phyloP scores from a whole-genome alignment of 1,140 invertebrate species.

The Drosophila parabipectinata region DNA sequence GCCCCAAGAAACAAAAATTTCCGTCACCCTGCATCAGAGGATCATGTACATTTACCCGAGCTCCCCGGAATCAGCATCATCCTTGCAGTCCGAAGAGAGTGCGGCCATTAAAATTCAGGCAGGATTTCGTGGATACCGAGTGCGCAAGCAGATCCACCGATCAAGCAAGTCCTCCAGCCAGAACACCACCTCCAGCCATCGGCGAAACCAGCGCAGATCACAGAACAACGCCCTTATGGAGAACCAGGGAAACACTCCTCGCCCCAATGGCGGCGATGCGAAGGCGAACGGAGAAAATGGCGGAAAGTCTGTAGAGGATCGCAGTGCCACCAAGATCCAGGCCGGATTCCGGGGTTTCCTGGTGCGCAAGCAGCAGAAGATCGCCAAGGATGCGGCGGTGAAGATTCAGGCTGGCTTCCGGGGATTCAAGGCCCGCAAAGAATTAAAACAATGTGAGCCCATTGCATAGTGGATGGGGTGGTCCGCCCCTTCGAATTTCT shows the following conservation, averaged over 20 bases:
- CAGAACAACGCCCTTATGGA: constrained; percentile 47
- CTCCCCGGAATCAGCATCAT: constrained; percentile 72
- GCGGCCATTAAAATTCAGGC: constrained; percentile 91
- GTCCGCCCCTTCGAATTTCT: constrained; percentile 23
- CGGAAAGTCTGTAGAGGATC: constrained; percentile 84
- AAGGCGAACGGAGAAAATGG: constrained; percentile 24
- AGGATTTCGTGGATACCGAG: constrained; percentile 89
- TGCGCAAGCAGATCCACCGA: constrained; percentile 87
- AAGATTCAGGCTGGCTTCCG: constrained; percentile 87
- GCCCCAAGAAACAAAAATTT: constrained; percentile 13
- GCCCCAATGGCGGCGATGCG: constrained; percentile 17
- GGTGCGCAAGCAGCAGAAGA: constrained; percentile 87
- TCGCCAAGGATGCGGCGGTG: constrained; percentile 85
- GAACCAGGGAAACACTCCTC: constrained; percentile 31
- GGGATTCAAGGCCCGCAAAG: constrained; percentile 86
- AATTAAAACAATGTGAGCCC: constrained; percentile 67
- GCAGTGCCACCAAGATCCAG: constrained; percentile 90
- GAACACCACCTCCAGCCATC: constrained; percentile 17
- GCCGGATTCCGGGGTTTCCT: constrained; percentile 89
- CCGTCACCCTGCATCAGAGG: constrained; percentile 39
- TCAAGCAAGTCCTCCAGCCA: constrained; percentile 27
- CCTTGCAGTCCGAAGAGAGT: constrained; percentile 82
- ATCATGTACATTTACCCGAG: constrained; percentile 84
- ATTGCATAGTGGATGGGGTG: constrained; percentile 14
- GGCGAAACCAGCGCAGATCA: constrained; percentile 50